Evolutionary conservation across 1,140 invertebrate species (phyloP).

Genomic region (Papilio helenus): DNA sequence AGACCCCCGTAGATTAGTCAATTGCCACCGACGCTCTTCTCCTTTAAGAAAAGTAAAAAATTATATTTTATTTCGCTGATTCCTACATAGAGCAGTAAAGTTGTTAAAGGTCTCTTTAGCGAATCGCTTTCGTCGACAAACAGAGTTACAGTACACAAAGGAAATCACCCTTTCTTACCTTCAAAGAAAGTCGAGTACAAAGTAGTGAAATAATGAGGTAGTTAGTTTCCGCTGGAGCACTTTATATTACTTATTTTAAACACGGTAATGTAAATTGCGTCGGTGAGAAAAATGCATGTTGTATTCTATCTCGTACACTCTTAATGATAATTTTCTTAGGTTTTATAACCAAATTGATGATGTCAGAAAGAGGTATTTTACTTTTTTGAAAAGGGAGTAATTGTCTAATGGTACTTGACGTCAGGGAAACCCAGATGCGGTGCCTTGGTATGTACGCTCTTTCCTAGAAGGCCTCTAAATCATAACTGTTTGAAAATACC

Average conservation of each 20-base stretch:
- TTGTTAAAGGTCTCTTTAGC: neutral
- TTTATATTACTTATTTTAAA: conserved; percentile 15
- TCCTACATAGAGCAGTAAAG: neutral
- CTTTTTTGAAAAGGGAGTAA: neutral
- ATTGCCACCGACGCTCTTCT: no score
- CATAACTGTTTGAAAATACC: no score
- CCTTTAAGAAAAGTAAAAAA: neutral
- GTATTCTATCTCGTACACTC: neutral
- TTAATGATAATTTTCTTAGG: neutral
- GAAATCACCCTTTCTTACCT: conserved; percentile 25
- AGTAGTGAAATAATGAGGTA: conserved; percentile 26
- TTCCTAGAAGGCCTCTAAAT: no score
- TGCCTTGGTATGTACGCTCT: no score
- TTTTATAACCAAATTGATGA: neutral
- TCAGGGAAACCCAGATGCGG: no score
- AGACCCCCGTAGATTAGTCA: no score
- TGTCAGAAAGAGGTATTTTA: neutral
- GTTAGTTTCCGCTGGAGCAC: conserved; percentile 15
- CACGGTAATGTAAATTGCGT: conserved; percentile 5
- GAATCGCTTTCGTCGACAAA: conserved; percentile 8
- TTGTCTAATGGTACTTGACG: no score
- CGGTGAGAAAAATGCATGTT: neutral
- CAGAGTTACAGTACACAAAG: conserved; percentile 9
- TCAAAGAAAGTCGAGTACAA: conserved; percentile 15
- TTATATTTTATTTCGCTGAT: neutral